phyloP scores from a whole-genome alignment of 2,888 invertebrate species.

The Leptinotarsa peninsularis region DNA sequence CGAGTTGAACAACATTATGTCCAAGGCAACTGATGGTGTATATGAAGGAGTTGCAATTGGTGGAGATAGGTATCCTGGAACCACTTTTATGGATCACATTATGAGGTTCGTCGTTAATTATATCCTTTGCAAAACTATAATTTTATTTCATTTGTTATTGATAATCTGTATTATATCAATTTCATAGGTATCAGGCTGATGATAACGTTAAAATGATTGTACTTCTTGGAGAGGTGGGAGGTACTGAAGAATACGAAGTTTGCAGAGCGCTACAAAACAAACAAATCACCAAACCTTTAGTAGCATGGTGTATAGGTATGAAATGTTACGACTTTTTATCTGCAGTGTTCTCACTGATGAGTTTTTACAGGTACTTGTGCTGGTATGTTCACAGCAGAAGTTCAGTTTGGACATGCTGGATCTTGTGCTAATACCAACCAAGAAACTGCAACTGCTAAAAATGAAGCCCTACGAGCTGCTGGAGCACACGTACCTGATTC shows the following conservation, averaged over 20 bases:
- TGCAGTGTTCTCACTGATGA: neutral
- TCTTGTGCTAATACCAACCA: slow-evolving; percentile 90
- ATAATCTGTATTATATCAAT: neutral
- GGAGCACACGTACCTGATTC: slow-evolving; percentile 93
- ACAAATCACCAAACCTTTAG: slow-evolving; percentile 90
- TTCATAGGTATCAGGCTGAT: slow-evolving; percentile 74
- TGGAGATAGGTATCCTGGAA: slow-evolving; percentile 95
- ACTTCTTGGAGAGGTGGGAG: slow-evolving; percentile 97
- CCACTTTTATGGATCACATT: slow-evolving; percentile 98
- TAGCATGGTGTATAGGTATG: slow-evolving; percentile 97
- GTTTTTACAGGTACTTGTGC: slow-evolving; percentile 62
- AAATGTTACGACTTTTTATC: neutral
- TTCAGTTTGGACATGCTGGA: slow-evolving; percentile 99
- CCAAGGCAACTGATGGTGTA: slow-evolving; percentile 96
- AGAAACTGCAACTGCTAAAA: slow-evolving; percentile 95
- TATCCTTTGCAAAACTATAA: too few species aligned
- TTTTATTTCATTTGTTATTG: neutral
- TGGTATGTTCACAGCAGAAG: slow-evolving; percentile 85
- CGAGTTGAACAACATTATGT: slow-evolving; percentile 97
- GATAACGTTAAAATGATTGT: slow-evolving; percentile 94
- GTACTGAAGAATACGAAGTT: slow-evolving; percentile 97
- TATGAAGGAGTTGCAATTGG: slow-evolving; percentile 98
- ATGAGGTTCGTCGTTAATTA: slow-evolving; percentile 69
- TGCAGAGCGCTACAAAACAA: slow-evolving; percentile 86
- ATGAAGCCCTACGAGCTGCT: slow-evolving; percentile 81